phyloP scores from a whole-genome alignment of 1,140 invertebrate species.

The Alviniconcha marisindica region DNA sequence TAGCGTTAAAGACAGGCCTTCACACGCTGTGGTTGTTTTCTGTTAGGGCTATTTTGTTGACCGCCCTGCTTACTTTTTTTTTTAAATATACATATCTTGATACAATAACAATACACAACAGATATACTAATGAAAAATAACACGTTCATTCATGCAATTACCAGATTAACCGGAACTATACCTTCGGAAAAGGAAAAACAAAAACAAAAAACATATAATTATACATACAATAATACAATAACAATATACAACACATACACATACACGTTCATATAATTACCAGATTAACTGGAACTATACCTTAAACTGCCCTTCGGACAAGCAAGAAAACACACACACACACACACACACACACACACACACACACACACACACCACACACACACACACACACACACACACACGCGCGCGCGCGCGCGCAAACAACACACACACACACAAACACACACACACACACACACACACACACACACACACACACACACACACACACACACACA shows the following conservation, averaged over 20 bases:
- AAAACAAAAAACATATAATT: neutral
- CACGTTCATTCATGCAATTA: no score
- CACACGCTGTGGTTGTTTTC: no score
- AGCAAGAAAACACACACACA: neutral
- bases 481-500: no score
- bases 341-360: neutral
- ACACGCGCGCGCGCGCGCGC: neutral
- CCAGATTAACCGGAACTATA: no score
- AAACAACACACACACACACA: neutral
- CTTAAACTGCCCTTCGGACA: neutral
- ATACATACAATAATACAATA: neutral
- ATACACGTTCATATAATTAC: neutral
- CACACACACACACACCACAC: slow-evolving; percentile 20
- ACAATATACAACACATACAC: neutral
- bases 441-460: slow-evolving; percentile 10
- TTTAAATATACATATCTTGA: no score
- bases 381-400: slow-evolving; percentile 23
- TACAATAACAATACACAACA: no score
- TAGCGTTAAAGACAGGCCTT: no score
- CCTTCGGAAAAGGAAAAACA: neutral
- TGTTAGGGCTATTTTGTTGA: no score
- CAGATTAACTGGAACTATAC: neutral
- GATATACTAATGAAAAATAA: no score
- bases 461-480: neutral
- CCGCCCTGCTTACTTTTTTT: no score